A percentile compares a stretch with the other conserved stretches of the same genome.
phyloP scores from a whole-genome alignment of 2,113 vertebrate species.

The Fregetta grallaria region DNA sequence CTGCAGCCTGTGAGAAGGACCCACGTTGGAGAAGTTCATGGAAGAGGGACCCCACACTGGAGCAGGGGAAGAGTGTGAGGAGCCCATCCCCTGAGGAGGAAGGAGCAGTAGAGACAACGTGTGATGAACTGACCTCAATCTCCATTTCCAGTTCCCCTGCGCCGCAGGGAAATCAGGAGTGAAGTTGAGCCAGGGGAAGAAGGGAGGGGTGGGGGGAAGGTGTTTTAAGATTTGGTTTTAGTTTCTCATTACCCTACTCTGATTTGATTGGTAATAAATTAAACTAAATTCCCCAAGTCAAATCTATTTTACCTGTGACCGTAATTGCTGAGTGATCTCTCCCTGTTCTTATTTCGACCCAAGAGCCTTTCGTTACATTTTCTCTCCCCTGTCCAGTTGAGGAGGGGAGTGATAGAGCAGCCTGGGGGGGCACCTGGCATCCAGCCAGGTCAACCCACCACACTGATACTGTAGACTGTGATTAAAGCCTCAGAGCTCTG shows the following conservation, averaged over 20 bases:
- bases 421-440: no score
- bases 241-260: not conserved
- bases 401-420: fast-evolving
- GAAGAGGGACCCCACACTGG: no score
- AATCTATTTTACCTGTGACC: fast-evolving
- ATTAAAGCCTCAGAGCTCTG: not conserved
- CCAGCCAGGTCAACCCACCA: not conserved
- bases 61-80: not conserved
- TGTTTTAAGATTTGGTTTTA: not conserved
- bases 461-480: fast-evolving
- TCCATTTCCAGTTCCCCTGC: not conserved
- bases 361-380: fast-evolving
- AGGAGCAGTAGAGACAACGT: not conserved
- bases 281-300: fast-evolving
- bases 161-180: not conserved
- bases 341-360: not conserved
- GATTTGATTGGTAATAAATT: not conserved
- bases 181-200: not conserved
- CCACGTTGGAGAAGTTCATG: not conserved
- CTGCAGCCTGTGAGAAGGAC: not conserved
- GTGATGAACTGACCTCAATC: not conserved
- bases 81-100: not conserved
- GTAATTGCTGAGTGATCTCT: not conserved
- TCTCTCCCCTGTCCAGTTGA: not conserved
- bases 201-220: not conserved